Percentiles rank a stretch among this genome's conserved stretches.
Evolutionary conservation across 2,888 invertebrate genomes (phyloP).

Genomic region (Abrostola triplasia): DNA sequence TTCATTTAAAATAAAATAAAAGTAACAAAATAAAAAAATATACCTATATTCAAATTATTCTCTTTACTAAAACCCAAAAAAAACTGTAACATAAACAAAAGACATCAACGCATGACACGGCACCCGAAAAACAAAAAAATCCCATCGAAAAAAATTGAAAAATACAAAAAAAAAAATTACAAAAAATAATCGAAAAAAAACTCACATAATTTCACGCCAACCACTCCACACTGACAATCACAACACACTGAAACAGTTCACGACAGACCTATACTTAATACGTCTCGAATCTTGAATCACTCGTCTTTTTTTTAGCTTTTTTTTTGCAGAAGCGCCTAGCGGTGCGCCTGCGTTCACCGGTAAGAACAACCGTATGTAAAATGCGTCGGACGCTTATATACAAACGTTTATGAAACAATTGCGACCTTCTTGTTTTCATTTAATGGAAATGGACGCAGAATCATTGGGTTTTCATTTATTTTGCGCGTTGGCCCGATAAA

Average conservation of each 20-base stretch:
- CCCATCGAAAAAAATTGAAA: background rate
- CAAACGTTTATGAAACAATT: constrained; percentile 60
- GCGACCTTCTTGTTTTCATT: constrained; percentile 53
- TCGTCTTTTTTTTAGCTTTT: constrained; percentile 36
- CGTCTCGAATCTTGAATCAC: constrained; percentile 38
- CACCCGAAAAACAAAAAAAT: background rate
- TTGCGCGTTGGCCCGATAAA: constrained; percentile 1
- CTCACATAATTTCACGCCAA: constrained; percentile 58
- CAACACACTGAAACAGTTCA: constrained; percentile 63
- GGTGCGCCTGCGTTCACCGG: constrained; percentile 53
- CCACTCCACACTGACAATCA: constrained; percentile 62
- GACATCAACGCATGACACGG: constrained; percentile 50
- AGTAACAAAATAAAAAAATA: too few species aligned
- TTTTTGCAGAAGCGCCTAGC: constrained; percentile 29
- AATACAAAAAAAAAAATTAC: constrained; percentile 10
- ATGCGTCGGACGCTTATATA: constrained; percentile 57
- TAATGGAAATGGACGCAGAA: constrained; percentile 36
- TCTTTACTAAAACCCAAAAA: constrained; percentile 1
- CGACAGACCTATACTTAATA: constrained; percentile 45
- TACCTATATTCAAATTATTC: background rate
- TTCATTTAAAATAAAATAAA: background rate
- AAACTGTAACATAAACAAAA: constrained; percentile 24
- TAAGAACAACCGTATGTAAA: constrained; percentile 57
- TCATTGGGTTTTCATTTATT: constrained; percentile 35
- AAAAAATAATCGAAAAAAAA: constrained; percentile 28